Conservation (phyloP, 1,140 invertebrate genomes). For the Drosophila micromelanica region DNA sequence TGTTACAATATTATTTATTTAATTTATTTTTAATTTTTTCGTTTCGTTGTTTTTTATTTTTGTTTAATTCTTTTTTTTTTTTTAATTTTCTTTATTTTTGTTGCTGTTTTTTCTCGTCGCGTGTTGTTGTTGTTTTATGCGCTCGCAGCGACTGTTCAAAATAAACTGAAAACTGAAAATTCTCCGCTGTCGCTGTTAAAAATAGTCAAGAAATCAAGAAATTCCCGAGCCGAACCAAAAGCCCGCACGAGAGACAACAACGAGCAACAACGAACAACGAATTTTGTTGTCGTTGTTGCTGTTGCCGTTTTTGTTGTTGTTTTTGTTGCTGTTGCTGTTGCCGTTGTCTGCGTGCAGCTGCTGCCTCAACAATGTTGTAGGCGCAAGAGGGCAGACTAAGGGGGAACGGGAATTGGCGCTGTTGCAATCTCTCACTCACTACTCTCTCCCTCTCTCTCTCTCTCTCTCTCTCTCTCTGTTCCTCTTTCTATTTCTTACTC, state of each 20-base stretch:
- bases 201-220: slow-evolving; percentile 61
- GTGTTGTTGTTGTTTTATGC: slow-evolving; percentile 58
- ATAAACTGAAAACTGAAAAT: slow-evolving; percentile 69
- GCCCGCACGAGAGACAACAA: slow-evolving; percentile 22
- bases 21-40: slow-evolving; percentile 12
- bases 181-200: slow-evolving; percentile 64
- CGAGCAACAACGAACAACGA: not conserved
- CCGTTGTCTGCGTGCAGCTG: slow-evolving; percentile 37
- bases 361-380: slow-evolving; percentile 6
- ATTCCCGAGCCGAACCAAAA: not conserved
- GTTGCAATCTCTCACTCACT: slow-evolving; percentile 8
- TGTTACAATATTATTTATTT: slow-evolving; percentile 12
- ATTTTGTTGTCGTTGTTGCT: slow-evolving; percentile 5
- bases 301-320: not conserved
- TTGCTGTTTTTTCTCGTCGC: slow-evolving; percentile 37
- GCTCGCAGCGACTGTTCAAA: slow-evolving; percentile 75
- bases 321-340: slow-evolving; percentile 2
- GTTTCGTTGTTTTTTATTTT: slow-evolving; percentile 13
- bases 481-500: not conserved
- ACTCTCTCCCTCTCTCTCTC: not conserved
- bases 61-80: not conserved
- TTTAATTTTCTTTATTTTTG: slow-evolving; percentile 1
- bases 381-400: not conserved
- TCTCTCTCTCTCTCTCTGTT: not conserved
- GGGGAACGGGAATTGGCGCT: not conserved